Evolutionary conservation across 2,888 invertebrate genomes (phyloP), one percentile per base, ranked within the genome.

Genomic region (Cordylochernes scorpioides): DNA sequence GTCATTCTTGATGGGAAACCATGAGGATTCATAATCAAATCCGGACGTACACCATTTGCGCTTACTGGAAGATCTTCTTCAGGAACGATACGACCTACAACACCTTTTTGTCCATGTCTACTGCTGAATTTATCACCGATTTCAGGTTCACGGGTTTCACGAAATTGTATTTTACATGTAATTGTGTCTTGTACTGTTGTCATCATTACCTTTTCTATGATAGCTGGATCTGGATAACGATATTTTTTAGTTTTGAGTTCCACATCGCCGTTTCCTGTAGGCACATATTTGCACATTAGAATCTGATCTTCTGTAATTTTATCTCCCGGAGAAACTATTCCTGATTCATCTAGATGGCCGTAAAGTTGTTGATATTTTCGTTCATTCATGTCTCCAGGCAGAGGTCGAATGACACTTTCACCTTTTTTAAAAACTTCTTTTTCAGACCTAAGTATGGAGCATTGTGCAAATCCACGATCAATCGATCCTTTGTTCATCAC

Each of bases 141-240:
- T 27, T 54, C 53, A 8, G 60, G 59, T 38, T 58, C 57, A n/a
- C n/a, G n/a, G n/a, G n/a, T n/a, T n/a, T n/a, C n/a, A n/a, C n/a
- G n/a, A n/a, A n/a, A n/a, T n/a, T n/a, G n/a, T n/a, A n/a, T n/a
- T n/a, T n/a, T n/a, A n/a, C n/a, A n/a, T n/a, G n/a, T n/a, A n/a
- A n/a, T n/a, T n/a, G n/a, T n/a, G n/a, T n/a, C 88, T 4, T 74
- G 68, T 49, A 88, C 88, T 1, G 77, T 77, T 0, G 88, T 74
- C 3, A 97, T 70, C 70, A 97, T 72, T 0, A 91, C 91, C 55
- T 78, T 80, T 51, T 99, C 97, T n/a, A n/a, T n/a, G n/a, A n/a
- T n/a, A n/a, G n/a, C n/a, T n/a, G n/a, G n/a, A n/a, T n/a, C n/a
- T n/a, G n/a, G n/a, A n/a, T n/a, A n/a, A n/a, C n/a, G n/a, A n/a